Percentiles rank a stretch among this genome's conserved stretches.
phyloP scores from a whole-genome alignment of 2,113 vertebrate genomes.

The Haemorhous mexicanus region DNA sequence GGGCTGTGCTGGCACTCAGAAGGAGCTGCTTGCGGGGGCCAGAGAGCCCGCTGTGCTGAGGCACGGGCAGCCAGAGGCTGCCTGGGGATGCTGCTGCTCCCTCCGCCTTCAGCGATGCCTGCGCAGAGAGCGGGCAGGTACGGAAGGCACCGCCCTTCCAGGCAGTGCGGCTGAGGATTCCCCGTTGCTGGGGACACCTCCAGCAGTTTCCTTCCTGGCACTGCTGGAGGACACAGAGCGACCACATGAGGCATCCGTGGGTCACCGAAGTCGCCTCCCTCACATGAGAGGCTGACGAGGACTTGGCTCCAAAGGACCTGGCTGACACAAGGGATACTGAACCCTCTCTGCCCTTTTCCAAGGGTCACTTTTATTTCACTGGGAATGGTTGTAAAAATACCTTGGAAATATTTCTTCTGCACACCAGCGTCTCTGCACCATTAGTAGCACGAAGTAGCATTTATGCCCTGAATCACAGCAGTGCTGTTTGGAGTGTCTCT shows the following conservation, averaged over 20 bases:
- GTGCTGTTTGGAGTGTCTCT: neutral
- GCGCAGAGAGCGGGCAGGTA: rapidly evolving
- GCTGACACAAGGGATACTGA: neutral
- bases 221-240: neutral
- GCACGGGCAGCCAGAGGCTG: neutral
- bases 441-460: neutral
- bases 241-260: neutral
- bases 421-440: neutral
- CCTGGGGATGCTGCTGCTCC: neutral
- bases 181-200: neutral
- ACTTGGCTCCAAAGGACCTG: neutral
- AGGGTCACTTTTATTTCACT: neutral
- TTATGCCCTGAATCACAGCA: neutral
- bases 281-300: neutral
- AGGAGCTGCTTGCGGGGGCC: neutral
- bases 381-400: neutral
- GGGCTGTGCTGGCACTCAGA: neutral
- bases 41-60: rapidly evolving
- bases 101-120: neutral
- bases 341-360: neutral
- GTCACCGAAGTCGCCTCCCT: neutral
- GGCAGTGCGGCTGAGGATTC: rapidly evolving
- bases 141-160: rapidly evolving
- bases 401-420: neutral
- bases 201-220: neutral